Base-by-base conservation (phyloP, 2,888 invertebrate species). In the Eurytoma californica region DNA sequence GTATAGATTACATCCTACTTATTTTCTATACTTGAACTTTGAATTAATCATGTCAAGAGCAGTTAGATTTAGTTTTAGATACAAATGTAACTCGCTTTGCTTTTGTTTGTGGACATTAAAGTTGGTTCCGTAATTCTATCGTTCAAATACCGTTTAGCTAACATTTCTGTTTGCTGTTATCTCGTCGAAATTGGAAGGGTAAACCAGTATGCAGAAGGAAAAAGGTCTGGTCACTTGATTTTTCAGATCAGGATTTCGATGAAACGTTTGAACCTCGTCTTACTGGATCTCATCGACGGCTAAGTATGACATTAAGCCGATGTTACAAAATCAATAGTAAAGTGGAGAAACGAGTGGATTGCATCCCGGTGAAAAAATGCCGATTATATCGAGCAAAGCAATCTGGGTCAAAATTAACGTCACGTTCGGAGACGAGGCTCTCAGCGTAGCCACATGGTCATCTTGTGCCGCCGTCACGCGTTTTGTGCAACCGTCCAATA, bases 331-430 rank as follows among this genome's bases (percentile, higher is more conserved):
- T 47, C 39, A 53, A 77, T 49, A 39, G 51, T 28, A 51, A 5
- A 30, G 14, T 14, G n/a, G 53, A 53, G 53, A n/a, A 14, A 47
- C n/a, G 63, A 63, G 63, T 20, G 58, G n/a, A 12, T 30, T 47
- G 66, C 57, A 74, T 66, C 68, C 47, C 3, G n/a, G 18, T 57
- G 61, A 63, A 39, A 65, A 28, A 55, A 57, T 7, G 12, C 39
- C 39, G 57, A 58, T 66, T 66, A 74, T 58, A 53, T 39, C 60
- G 55, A 55, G 18, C 4, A 9, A 24, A 24, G 39, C 28, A 13
- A 80, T 63, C 63, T 80, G 55, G 80, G 80, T 76, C 58, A 70
- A 76, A 76, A 80, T 76, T 72, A 76, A 76, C 72, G 57, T 53
- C 13, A 30, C 39, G 65, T 28, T 68, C 60, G n/a, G 18, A n/a